phyloP scores from a whole-genome alignment of 2,888 invertebrate genomes.

The Ichneumon xanthorius region DNA sequence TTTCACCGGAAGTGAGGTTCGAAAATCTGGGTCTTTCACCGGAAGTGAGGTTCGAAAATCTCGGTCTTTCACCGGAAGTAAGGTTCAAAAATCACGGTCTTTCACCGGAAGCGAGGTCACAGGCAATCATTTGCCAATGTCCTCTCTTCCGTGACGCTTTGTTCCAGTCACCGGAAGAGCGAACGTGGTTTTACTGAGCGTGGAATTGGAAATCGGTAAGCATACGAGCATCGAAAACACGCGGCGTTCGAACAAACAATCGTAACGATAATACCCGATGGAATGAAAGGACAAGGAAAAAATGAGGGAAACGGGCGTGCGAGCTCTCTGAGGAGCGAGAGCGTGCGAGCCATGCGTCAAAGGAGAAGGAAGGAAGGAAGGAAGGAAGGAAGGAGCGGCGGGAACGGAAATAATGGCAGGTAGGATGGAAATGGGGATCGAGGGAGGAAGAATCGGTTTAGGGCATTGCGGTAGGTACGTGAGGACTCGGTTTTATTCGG shows the following conservation, averaged over 20 bases:
- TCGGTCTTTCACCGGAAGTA: too few species aligned
- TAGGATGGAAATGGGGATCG: neutral
- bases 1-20: too few species aligned
- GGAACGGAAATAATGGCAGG: neutral
- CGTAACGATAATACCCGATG: slow-evolving; percentile 38
- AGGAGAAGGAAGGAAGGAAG: neutral
- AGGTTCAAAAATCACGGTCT: too few species aligned
- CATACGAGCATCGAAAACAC: neutral
- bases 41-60: too few species aligned
- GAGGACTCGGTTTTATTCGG: neutral
- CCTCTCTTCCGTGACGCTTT: too few species aligned
- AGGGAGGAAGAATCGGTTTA: slow-evolving; percentile 9
- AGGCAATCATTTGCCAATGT: too few species aligned
- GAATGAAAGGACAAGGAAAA: slow-evolving; percentile 19
- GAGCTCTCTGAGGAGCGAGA: slow-evolving; percentile 6
- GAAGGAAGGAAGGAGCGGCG: slow-evolving; percentile 3
- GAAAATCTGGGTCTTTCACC: too few species aligned
- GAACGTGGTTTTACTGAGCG: too few species aligned
- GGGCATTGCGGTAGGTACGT: slow-evolving; percentile 7
- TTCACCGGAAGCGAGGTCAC: too few species aligned
- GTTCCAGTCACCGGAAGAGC: too few species aligned
- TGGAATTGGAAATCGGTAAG: slow-evolving; percentile 27
- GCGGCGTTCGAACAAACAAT: slow-evolving; percentile 20
- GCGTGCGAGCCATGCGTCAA: slow-evolving; percentile 45
- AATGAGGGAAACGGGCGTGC: slow-evolving; percentile 2